These are phyloP conservation scores for Tryphoninae sp. DNA, from an alignment of 2,888 invertebrate genomes.

Conservation along the genomic window DNA sequence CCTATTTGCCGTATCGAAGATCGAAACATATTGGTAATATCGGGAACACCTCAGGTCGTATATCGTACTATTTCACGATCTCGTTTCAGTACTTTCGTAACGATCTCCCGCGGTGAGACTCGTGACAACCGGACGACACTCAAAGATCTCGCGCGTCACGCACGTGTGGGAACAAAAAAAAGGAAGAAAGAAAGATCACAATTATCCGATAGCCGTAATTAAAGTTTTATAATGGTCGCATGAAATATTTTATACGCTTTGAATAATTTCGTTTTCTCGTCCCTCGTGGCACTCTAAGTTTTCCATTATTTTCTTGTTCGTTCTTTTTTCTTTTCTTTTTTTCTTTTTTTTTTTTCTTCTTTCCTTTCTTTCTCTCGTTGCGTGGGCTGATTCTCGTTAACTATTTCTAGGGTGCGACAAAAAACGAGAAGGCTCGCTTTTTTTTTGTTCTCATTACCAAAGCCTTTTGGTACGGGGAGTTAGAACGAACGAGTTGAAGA, in stretches of 20 bases:
- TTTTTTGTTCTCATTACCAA: not conserved
- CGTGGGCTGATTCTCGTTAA: slow-evolving; percentile 2
- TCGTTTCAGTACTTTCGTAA: slow-evolving; percentile 23
- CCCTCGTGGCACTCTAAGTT: not conserved
- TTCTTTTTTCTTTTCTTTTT: not conserved
- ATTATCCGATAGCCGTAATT: slow-evolving; percentile 48
- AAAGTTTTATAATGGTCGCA: slow-evolving; percentile 26
- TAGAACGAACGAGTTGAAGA: not conserved
- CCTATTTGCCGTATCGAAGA: not conserved
- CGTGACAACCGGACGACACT: slow-evolving; percentile 28
- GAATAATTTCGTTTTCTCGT: not conserved
- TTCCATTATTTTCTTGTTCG: not conserved
- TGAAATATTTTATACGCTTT: slow-evolving; percentile 13
- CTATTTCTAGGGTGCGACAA: not conserved
- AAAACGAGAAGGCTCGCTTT: slow-evolving; percentile 1
- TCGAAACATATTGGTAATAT: no score
- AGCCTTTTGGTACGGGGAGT: not conserved
- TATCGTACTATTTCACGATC: slow-evolving; percentile 18
- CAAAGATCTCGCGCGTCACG: slow-evolving; percentile 9
- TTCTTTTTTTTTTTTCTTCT: not conserved
- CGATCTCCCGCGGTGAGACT: slow-evolving; percentile 21
- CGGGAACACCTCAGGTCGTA: not conserved
- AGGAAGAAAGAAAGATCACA: slow-evolving; percentile 9
- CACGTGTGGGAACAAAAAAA: not conserved
- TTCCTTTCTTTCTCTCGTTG: not conserved